Evolutionary conservation across 2,888 invertebrate species (phyloP).

Genomic region (Beris morrisii): DNA sequence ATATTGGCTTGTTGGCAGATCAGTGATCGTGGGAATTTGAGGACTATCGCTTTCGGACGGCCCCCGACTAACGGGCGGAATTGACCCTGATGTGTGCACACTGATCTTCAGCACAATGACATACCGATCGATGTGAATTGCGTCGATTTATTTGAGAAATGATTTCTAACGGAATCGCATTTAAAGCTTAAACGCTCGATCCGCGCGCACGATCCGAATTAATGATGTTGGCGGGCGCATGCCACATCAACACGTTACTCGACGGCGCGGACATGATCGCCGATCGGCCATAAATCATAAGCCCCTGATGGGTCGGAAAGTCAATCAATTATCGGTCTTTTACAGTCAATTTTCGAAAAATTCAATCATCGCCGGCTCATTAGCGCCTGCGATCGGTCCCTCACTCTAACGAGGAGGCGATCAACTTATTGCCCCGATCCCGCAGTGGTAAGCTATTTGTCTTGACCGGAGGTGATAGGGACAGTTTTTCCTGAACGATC

Average conservation of each 20-base stretch:
- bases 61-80: no score
- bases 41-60: not conserved
- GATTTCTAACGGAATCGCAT: not conserved
- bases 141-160: no score
- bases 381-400: conserved; percentile 29
- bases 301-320: conserved; percentile 17
- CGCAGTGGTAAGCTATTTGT: conserved; percentile 26
- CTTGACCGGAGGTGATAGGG: conserved; percentile 11
- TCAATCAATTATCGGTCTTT: conserved; percentile 29
- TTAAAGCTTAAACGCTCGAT: not conserved
- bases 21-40: conserved; percentile 15
- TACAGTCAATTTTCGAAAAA: conserved; percentile 32
- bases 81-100: no score
- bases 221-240: conserved; percentile 26
- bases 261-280: conserved; percentile 16
- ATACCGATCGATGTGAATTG: no score
- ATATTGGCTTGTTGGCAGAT: not conserved
- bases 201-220: conserved; percentile 13
- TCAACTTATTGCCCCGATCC: conserved; percentile 10
- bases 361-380: conserved; percentile 35
- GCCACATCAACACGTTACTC: conserved; percentile 31
- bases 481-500: conserved; percentile 7
- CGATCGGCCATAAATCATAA: conserved; percentile 22
- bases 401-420: not conserved
- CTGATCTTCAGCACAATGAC: no score